Evolutionary conservation across 2,888 invertebrate genomes (phyloP).

Genomic region (Stegophylla sp.): DNA sequence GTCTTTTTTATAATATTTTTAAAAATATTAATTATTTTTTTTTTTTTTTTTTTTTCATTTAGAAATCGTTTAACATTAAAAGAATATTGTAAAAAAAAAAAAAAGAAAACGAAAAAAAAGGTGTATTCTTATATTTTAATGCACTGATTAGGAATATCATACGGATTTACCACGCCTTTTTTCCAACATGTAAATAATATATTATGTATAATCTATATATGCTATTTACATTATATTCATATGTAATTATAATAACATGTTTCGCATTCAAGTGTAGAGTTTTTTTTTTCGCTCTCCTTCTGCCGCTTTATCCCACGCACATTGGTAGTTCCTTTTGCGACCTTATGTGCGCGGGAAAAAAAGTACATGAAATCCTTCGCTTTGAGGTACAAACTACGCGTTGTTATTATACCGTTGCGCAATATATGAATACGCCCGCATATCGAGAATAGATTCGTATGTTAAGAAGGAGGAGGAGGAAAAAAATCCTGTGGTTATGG

Average conservation of each 20-base stretch:
- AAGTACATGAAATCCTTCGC: neutral
- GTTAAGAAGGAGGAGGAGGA: neutral
- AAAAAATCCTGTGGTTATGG: constrained; percentile 2
- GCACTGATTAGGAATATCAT: too few species aligned
- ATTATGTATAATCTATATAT: neutral
- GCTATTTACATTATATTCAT: neutral
- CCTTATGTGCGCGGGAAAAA: neutral
- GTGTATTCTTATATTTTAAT: too few species aligned
- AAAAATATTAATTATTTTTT: too few species aligned
- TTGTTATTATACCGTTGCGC: neutral
- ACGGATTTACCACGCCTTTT: too few species aligned
- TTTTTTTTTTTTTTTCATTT: too few species aligned
- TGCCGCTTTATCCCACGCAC: too few species aligned
- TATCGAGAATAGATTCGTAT: neutral
- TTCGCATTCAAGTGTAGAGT: neutral
- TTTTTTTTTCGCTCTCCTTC: neutral
- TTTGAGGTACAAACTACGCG: neutral
- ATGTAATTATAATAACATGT: neutral
- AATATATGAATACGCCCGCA: too few species aligned
- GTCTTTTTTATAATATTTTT: too few species aligned
- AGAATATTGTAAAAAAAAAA: too few species aligned
- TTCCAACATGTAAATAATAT: too few species aligned
- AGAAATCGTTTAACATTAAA: too few species aligned
- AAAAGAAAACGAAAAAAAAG: too few species aligned
- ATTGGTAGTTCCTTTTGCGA: neutral